Percentiles rank a stretch among this genome's conserved stretches.
These are phyloP conservation scores for Ranitomeya imitator DNA, from an alignment of 2,113 vertebrate species.

Conservation along the genomic window DNA sequence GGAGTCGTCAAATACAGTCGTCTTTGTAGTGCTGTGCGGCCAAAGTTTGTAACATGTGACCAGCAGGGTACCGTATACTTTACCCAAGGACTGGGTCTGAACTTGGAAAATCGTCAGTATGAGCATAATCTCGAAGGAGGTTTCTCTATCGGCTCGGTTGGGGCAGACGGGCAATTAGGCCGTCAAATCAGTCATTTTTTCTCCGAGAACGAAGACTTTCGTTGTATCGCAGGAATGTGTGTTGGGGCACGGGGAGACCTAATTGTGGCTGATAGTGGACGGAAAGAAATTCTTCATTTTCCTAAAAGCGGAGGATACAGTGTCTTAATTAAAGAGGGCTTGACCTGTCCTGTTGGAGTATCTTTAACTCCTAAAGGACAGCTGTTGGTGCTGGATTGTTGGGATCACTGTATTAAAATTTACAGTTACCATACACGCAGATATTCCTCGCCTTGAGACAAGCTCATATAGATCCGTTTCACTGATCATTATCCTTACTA, in stretches of 20 bases:
- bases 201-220: conserved; percentile 92
- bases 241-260: conserved; percentile 91
- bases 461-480: neutral
- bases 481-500: neutral
- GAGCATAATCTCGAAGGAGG: conserved; percentile 95
- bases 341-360: conserved; percentile 90
- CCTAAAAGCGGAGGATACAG: conserved; percentile 93
- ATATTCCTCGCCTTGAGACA: conserved; percentile 74
- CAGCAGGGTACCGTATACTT: conserved; percentile 91
- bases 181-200: conserved; percentile 97
- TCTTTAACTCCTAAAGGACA: conserved; percentile 95
- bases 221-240: conserved; percentile 98
- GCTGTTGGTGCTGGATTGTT: conserved; percentile 92
- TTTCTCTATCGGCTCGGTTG: conserved; percentile 93
- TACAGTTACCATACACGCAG: conserved; percentile 90
- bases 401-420: conserved; percentile 98
- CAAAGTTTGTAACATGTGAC: conserved; percentile 95
- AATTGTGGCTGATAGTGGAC: conserved; percentile 92
- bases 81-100: conserved; percentile 93
- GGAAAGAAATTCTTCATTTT: conserved; percentile 94
- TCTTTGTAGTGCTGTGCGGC: conserved; percentile 90
- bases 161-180: conserved; percentile 87
- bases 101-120: conserved; percentile 90
- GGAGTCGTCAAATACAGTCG: conserved; percentile 93
- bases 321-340: conserved; percentile 88